phyloP scores from a whole-genome alignment of 37 sponge, comb jelly and placozoan genomes.

The Aplysina aerophoba region DNA sequence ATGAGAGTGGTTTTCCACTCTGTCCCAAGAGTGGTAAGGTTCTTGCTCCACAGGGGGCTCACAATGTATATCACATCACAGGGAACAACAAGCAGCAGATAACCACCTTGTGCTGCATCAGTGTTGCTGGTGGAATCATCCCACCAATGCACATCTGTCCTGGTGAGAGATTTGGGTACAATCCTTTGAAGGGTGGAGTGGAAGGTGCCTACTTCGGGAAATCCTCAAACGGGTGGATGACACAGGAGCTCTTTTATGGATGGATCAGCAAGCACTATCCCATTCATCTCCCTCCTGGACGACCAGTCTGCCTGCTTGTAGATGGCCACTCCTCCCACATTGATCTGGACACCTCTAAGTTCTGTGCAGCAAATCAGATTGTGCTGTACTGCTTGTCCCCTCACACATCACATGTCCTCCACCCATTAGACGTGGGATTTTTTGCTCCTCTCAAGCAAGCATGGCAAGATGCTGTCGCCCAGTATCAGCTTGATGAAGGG shows the following conservation, averaged over 20 bases:
- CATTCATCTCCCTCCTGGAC: constrained; percentile 24
- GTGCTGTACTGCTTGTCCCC: constrained; percentile 35
- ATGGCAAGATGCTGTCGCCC: not conserved
- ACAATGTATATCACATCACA: constrained; percentile 22
- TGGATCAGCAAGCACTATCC: constrained; percentile 48
- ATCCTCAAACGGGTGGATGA: constrained; percentile 51
- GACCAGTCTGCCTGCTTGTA: constrained; percentile 1
- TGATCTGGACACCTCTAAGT: constrained; percentile 21
- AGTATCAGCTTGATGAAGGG: not conserved
- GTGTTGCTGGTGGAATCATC: constrained; percentile 32
- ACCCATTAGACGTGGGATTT: constrained; percentile 4
- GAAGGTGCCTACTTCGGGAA: constrained; percentile 52
- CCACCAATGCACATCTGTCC: constrained; percentile 64
- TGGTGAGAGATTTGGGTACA: constrained; percentile 40
- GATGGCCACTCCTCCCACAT: constrained; percentile 33
- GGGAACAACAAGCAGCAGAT: constrained; percentile 37
- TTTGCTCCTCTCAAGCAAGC: constrained; percentile 1
- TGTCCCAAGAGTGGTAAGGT: constrained; percentile 44
- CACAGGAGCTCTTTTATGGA: constrained; percentile 50
- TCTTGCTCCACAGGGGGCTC: not conserved
- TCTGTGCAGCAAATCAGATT: constrained; percentile 37
- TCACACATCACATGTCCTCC: constrained; percentile 27
- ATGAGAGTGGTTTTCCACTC: constrained; percentile 49
- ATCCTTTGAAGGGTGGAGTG: constrained; percentile 46
- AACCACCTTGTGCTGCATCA: constrained; percentile 23